Evolutionary conservation across 2,113 vertebrate genomes (phyloP).

Genomic region (Caranx melampygus): DNA sequence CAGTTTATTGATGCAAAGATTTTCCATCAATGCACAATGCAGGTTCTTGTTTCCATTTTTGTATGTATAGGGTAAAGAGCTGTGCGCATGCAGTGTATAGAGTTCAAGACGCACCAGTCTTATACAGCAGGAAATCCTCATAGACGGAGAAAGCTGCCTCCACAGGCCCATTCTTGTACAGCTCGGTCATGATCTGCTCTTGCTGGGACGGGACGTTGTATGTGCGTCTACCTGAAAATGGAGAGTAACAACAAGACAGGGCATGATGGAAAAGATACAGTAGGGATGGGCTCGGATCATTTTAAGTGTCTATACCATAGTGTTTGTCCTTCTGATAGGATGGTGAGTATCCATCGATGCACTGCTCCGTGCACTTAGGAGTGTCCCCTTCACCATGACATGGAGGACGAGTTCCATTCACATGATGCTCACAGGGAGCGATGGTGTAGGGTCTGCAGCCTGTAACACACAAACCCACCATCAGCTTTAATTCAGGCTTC

Average conservation of each 20-base stretch:
- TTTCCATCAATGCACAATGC: neutral
- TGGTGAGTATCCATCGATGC: conserved; percentile 85
- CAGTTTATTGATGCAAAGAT: neutral
- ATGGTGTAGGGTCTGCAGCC: conserved; percentile 93
- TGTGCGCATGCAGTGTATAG: neutral
- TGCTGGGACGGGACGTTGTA: conserved; percentile 83
- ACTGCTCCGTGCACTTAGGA: conserved; percentile 85
- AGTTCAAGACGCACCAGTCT: conserved; percentile 83
- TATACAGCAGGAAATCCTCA: conserved; percentile 90
- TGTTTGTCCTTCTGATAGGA: conserved; percentile 91
- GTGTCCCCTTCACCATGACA: conserved; percentile 88
- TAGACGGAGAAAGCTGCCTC: conserved; percentile 91
- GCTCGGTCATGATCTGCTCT: conserved; percentile 91
- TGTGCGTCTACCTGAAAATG: conserved; percentile 78
- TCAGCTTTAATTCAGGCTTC: neutral
- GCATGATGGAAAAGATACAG: neutral
- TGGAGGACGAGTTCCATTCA: conserved; percentile 88
- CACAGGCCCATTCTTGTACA: conserved; percentile 91
- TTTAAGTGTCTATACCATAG: conserved; percentile 82
- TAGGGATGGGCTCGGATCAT: rapidly evolving
- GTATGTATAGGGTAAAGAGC: neutral
- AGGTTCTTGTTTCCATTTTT: neutral
- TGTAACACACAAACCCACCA: conserved; percentile 59
- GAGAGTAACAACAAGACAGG: rapidly evolving
- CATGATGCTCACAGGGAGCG: conserved; percentile 92